These are phyloP conservation scores for Hemibates koningsi DNA, from an alignment of 2,113 vertebrate species.

Conservation along the genomic window DNA sequence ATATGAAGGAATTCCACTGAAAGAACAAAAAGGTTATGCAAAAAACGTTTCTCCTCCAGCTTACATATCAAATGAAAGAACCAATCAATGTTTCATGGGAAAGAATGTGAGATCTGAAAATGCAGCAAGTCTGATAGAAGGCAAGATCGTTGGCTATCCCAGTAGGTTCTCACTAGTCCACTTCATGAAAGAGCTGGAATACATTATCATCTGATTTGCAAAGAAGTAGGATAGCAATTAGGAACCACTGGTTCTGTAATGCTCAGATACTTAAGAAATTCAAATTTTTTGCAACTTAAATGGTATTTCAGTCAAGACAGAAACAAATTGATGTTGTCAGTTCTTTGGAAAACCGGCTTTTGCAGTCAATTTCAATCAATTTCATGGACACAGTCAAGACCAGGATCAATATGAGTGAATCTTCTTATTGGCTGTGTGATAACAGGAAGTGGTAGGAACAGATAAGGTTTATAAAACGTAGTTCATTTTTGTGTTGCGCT, in stretches of 20 bases:
- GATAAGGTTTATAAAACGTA: not conserved
- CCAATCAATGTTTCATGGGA: constrained; percentile 49
- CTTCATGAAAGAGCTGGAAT: constrained; percentile 18
- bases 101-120: constrained; percentile 19
- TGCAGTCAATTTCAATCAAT: not conserved
- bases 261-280: not conserved
- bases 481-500: not conserved
- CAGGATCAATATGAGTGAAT: not conserved
- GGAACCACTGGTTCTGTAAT: not conserved
- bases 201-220: constrained; percentile 55
- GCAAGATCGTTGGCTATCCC: constrained; percentile 1
- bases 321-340: not conserved
- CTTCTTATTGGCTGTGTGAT: not conserved
- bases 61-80: constrained; percentile 1
- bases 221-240: constrained; percentile 33
- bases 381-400: not conserved
- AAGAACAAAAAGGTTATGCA: not conserved
- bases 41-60: not conserved
- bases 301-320: not conserved
- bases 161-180: constrained; percentile 11
- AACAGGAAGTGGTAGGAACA: not conserved
- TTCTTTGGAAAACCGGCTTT: not conserved
- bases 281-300: not conserved
- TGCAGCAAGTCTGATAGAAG: not conserved
- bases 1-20: not conserved